Evolutionary conservation across 2,888 invertebrate genomes (phyloP), one percentile per base, ranked within the genome.

Genomic region (Punctoribates punctum): DNA sequence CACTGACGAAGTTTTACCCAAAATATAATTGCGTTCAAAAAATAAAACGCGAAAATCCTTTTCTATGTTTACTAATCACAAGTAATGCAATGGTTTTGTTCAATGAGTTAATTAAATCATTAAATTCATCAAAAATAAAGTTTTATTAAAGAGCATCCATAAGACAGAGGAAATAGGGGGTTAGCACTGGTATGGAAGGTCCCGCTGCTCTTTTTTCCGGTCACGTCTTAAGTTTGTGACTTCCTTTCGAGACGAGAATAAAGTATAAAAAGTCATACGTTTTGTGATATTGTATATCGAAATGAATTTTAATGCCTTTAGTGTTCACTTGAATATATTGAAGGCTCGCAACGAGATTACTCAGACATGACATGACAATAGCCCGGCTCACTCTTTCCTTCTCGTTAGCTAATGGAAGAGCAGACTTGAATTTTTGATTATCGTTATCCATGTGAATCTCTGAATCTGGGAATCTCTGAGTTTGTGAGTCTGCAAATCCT

Each of bases 361-460:
- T 65, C 29, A 65, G 54, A 54, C n/a, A n/a, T n/a, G 9, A 15
- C 65, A 65, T 65, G 65, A 65, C 65, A 65, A 65, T 65, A 65
- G 25, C 60, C 29, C 17, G 65, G 34, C 34, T 29, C 65, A 60
- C 60, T 25, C 25, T 60, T 60, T 60, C 25, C 60, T 23, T 23
- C 27, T 25, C 34, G 57, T 57, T 65, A 34, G 65, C n/a, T 65
- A 65, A 65, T 65, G 65, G 17, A 13, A 34, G 17, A 2, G 25
- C 65, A 29, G 1, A 8, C 1, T 29, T 9, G 5, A 34, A 65
- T 29, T 65, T 29, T 65, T 65, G 34, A 65, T 65, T 65, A 65
- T 57, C 65, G 29, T 25, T 23, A 60, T 60, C 60, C 60, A 60
- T 60, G 60, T 60, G 60, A 60, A 60, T 60, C 60, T 60, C n/a